Evolutionary conservation across 2,797 vertebrate genomes (phyloP).

Genomic region (Agapornis canus): DNA sequence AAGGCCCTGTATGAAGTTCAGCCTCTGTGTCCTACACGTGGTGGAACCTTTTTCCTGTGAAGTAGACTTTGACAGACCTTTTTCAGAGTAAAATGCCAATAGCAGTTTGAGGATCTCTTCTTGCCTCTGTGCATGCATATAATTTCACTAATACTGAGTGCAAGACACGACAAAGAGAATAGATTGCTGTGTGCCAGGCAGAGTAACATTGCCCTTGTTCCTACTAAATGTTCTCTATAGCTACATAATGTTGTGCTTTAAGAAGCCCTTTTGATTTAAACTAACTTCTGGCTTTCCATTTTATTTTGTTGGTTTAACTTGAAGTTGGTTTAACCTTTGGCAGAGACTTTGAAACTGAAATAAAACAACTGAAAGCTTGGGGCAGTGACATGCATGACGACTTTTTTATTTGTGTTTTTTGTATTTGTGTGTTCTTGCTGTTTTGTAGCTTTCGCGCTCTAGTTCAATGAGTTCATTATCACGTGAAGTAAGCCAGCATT

Average conservation of each 20-base stretch:
- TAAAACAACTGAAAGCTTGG: conserved; percentile 42
- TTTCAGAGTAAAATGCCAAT: neutral
- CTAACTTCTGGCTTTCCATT: conserved; percentile 31
- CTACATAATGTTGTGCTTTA: conserved; percentile 45
- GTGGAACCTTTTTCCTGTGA: neutral
- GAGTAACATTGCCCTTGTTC: conserved; percentile 52
- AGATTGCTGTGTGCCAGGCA: conserved; percentile 16
- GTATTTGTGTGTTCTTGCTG: conserved; percentile 82
- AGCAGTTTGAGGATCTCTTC: neutral
- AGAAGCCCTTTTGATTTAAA: conserved; percentile 18
- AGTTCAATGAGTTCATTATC: conserved; percentile 99
- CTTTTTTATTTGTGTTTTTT: conserved; percentile 75
- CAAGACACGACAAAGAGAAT: neutral
- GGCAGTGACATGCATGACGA: conserved; percentile 81
- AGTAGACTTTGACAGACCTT: neutral
- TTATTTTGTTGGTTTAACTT: neutral
- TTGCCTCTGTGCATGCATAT: conserved; percentile 26
- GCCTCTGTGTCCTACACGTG: neutral
- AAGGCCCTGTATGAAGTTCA: neutral
- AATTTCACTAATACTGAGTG: conserved; percentile 31
- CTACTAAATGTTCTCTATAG: conserved; percentile 25
- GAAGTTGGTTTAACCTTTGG: neutral
- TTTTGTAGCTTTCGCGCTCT: conserved; percentile 96
- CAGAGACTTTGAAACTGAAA: neutral
- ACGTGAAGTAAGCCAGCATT: conserved; percentile 97